Conservation (phyloP, 2,888 invertebrate species). For the Lottia gigantea region DNA sequence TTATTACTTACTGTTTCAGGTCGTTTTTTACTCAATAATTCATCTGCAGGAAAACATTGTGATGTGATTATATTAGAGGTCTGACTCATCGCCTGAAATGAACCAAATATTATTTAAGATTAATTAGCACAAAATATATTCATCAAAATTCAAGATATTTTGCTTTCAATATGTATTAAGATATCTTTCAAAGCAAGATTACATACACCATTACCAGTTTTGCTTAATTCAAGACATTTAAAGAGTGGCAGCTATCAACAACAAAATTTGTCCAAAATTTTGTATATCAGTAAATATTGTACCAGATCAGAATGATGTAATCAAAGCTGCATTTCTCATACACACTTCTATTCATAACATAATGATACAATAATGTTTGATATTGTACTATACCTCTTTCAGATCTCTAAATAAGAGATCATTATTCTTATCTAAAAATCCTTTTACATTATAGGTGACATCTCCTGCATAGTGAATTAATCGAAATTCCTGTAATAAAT, state of each 20-base stretch:
- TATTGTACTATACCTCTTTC: constrained; percentile 72
- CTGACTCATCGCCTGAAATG: constrained; percentile 76
- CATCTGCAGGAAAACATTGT: constrained; percentile 57
- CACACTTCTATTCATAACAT: too few species aligned
- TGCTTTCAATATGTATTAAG: too few species aligned
- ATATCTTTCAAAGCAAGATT: too few species aligned
- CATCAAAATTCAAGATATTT: too few species aligned
- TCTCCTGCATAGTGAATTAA: constrained; percentile 92
- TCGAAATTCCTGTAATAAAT: constrained; percentile 80
- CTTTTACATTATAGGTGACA: constrained; percentile 86
- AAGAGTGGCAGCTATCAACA: too few species aligned
- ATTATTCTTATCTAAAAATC: constrained; percentile 94
- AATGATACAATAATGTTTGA: too few species aligned
- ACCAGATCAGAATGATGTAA: too few species aligned
- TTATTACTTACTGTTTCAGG: constrained; percentile 77
- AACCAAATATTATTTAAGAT: too few species aligned
- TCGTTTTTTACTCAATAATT: constrained; percentile 73
- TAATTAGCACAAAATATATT: too few species aligned
- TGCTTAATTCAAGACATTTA: neutral
- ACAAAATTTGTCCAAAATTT: too few species aligned
- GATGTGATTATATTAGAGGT: constrained; percentile 77
- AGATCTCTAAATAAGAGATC: constrained; percentile 89
- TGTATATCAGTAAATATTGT: too few species aligned
- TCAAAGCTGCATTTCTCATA: too few species aligned
- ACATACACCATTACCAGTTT: neutral